Evolutionary conservation across 1,140 invertebrate genomes (phyloP), one percentile per base, ranked within the genome.

Genomic region (Ostrea denselamellosa): DNA sequence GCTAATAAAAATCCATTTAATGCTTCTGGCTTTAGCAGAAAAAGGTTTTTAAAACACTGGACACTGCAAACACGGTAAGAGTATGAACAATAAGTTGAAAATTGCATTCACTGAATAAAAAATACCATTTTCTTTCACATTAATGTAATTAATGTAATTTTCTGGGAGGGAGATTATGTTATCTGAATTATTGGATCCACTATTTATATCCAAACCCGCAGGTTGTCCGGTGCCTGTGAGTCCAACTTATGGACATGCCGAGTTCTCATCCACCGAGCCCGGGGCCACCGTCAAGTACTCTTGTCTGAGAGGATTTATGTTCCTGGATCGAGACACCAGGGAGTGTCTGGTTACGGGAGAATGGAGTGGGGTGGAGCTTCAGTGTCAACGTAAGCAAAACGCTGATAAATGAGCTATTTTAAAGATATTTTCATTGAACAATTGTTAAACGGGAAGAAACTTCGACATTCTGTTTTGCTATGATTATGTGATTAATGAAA

Each of bases 311-410:
- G 95, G 95, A 34, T 95, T 95, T 88, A 87, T 91, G 34, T 82
- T 95, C 56, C 92, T 88, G 0, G 94, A 94, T 2, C 84, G 85
- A 3, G 9, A 58, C 3, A 77, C 81, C 17, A 85, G 93, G 44
- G 89, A 88, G 5, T 96, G 95, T 89, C 90, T 94, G 0, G 92
- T 94, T 2, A 92, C 94, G 62, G 94, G 95, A 10, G 90, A 93
- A 28, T 96, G 95, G 95, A 94, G 94, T 14, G 92, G 90, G 0
- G 83, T 85, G 8, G 88, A 92, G 2, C 95, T 95, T 25, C 68
- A 90, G 17, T 95, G 92, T 94, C 91, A 92, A 92, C 95, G 96
- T 97, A 95, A 95, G 96, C 94, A 44, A 44, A 44, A 44, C 34
- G 34, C 34, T 2, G 34, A 44, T 2, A 5, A 44, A 44, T 44